Evolutionary conservation across 2,113 vertebrate species (phyloP), one percentile per base, ranked within the genome.

Genomic region (Callithrix jacchus): DNA sequence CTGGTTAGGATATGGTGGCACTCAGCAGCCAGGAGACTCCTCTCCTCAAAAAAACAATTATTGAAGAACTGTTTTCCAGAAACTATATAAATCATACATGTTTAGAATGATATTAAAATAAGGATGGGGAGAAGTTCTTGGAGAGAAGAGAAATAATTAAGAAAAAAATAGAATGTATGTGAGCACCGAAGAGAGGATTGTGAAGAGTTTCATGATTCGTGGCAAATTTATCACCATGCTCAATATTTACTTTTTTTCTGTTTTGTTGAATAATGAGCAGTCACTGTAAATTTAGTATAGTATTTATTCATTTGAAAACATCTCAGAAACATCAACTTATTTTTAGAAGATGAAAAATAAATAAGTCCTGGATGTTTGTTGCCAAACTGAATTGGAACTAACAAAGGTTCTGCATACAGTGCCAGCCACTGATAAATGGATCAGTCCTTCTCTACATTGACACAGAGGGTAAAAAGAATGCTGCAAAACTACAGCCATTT

Each of bases 291-390:
- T 49, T 42, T 87, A 54, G 12, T 64, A 6, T 5, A 84, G 8
- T 80, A 52, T 87, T 84, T 71, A 47, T 71, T 92, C 64, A 96
- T 47, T 87, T 87, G 58, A 66, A 92, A 94, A 90, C 12, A 90
- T 74, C 90, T 95, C 68, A 97, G 85, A 92, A 89, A 49, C 42
- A 87, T 52, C n/a, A 13, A 56, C 5, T 6, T 96, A 85, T 16
- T 93, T 93, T 94, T 64, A 71, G 82, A 96, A 73, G 23, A 70
- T 40, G 25, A 89, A 74, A 93, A 95, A 14, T 66, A 93, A 95
- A 9, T 73, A 91, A 93, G 49, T 61, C 47, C 35, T 81, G 3
- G 1, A 64, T 87, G 52, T 89, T 32, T 73, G 13, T 42, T 93
- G 54, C 42, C 70, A 80, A 68, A 16, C 7, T 27, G 30, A 80